Conservation (phyloP, 2,888 invertebrate genomes). For the Ditula angustiorana region DNA sequence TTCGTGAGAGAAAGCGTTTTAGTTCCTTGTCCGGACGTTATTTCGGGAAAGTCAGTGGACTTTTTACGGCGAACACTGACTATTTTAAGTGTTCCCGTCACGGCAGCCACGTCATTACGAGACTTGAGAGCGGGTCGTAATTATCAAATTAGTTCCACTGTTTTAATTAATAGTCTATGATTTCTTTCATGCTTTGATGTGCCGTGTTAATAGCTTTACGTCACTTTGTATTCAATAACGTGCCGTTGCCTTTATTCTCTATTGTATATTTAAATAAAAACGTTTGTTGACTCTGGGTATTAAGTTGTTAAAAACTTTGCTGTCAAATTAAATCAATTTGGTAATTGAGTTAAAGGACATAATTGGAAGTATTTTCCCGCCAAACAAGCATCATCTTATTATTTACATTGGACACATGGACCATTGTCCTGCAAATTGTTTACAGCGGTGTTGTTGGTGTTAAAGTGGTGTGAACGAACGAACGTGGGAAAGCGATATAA, state of each 20-base stretch:
- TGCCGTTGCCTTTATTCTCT: constrained; percentile 12
- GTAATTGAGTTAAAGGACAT: background rate
- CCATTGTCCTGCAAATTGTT: too few species aligned
- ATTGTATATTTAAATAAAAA: background rate
- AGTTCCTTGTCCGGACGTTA: constrained; percentile 41
- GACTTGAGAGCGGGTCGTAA: constrained; percentile 53
- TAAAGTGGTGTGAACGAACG: too few species aligned
- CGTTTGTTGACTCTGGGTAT: background rate
- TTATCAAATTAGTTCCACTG: constrained; percentile 67
- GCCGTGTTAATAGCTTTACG: constrained; percentile 38
- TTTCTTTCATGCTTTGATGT: constrained; percentile 51
- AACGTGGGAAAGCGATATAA: too few species aligned
- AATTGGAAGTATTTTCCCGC: too few species aligned
- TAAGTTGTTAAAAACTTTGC: constrained; percentile 8
- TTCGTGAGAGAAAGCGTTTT: constrained; percentile 38
- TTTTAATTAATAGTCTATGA: constrained; percentile 55
- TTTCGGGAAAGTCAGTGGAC: constrained; percentile 57
- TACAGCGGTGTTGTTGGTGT: too few species aligned
- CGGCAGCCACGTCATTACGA: constrained; percentile 51
- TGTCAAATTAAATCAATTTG: background rate
- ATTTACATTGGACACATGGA: too few species aligned
- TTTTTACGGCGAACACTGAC: constrained; percentile 58
- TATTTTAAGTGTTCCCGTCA: constrained; percentile 61
- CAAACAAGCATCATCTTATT: too few species aligned
- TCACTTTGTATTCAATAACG: constrained; percentile 28